Conservation (phyloP, 2,888 invertebrate species). For the Eupithecia abbreviata region DNA sequence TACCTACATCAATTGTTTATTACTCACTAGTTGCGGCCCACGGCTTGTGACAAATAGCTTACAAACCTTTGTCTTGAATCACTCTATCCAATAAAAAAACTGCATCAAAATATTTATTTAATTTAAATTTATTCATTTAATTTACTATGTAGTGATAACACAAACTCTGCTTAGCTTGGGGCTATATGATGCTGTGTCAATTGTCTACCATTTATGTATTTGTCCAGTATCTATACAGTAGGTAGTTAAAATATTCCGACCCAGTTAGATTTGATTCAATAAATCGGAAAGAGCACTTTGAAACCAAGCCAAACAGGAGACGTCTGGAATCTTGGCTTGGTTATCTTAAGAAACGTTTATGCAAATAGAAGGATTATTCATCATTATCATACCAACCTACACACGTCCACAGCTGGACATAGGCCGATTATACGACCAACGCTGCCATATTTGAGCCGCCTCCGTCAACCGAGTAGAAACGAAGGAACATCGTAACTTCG, state of each 20-base stretch:
- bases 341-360: slow-evolving; percentile 1
- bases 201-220: background rate
- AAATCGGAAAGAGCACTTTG: background rate
- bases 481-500: background rate
- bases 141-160: no score
- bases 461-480: background rate
- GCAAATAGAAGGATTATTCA: background rate
- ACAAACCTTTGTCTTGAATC: no score
- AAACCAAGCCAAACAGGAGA: background rate
- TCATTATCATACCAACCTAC: background rate
- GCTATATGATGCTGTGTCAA: background rate
- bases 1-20: no score
- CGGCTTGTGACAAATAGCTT: no score
- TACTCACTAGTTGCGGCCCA: no score
- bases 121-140: no score
- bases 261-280: slow-evolving; percentile 1
- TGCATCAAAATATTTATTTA: no score
- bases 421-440: background rate
- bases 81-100: no score
- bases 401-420: background rate
- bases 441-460: background rate
- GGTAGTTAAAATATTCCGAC: background rate
- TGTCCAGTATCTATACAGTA: background rate
- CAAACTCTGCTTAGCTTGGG: no score
- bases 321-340: background rate